Evolutionary conservation across 2,113 vertebrate species (phyloP).

Genomic region (Oncorhynchus tshawytscha): DNA sequence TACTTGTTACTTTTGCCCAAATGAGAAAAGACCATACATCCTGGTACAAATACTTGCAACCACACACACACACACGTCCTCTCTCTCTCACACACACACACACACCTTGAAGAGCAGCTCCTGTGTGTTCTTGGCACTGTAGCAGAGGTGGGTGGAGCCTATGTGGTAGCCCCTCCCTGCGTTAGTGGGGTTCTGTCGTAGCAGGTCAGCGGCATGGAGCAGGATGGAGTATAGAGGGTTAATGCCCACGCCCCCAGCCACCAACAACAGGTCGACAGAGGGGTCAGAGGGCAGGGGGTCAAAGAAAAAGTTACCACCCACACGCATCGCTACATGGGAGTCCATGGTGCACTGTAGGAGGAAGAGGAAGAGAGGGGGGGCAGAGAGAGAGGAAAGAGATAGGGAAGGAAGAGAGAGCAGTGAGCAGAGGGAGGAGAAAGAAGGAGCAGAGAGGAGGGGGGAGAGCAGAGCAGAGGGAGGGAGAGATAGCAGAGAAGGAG

Average conservation of each 20-base stretch:
- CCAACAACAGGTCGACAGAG: conserved; percentile 80
- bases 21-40: too few species aligned
- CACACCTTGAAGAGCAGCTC: conserved; percentile 92
- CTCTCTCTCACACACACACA: too few species aligned
- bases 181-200: conserved; percentile 52
- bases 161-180: conserved; percentile 64
- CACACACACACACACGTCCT: not conserved
- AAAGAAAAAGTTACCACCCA: conserved; percentile 93
- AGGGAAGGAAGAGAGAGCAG: conserved; percentile 71
- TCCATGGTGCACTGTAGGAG: conserved; percentile 78
- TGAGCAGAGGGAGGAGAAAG: too few species aligned
- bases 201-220: conserved; percentile 82
- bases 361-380: not conserved
- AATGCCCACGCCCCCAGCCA: conserved; percentile 85
- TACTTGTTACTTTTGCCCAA: too few species aligned
- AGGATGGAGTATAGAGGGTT: conserved; percentile 95
- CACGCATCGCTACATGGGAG: conserved; percentile 84
- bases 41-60: not conserved
- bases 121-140: conserved; percentile 82
- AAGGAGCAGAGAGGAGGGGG: too few species aligned
- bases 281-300: conserved; percentile 82
- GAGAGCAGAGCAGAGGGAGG: too few species aligned
- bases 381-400: conserved; percentile 46
- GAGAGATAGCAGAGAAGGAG: too few species aligned
- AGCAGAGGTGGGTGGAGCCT: conserved; percentile 80